Evolutionary conservation across 1,140 invertebrate species (phyloP).

Genomic region (Dendrolimus kikuchii): DNA sequence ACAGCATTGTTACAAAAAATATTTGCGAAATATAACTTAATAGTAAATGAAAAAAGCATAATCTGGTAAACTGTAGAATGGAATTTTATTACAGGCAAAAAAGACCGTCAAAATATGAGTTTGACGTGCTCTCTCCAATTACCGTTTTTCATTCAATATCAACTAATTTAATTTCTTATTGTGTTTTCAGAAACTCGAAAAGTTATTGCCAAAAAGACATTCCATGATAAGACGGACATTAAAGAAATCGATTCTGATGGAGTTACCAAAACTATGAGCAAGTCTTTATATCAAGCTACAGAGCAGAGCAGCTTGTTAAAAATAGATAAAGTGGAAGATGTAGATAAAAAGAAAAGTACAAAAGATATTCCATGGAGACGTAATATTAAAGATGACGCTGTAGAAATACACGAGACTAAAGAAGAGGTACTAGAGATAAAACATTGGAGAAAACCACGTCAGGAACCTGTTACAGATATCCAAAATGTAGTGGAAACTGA

Average conservation of each 20-base stretch:
- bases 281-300: slow-evolving; percentile 34
- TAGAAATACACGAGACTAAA: slow-evolving; percentile 13
- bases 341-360: slow-evolving; percentile 30
- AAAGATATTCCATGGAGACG: slow-evolving; percentile 48
- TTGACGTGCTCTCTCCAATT: too few relatives aligned
- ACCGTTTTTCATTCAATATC: background rate
- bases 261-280: slow-evolving; percentile 19
- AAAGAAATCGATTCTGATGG: slow-evolving; percentile 16
- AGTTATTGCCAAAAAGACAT: slow-evolving; percentile 21
- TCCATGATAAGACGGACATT: slow-evolving; percentile 31
- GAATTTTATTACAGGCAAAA: too few relatives aligned
- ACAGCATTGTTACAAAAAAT: too few relatives aligned
- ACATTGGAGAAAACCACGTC: slow-evolving; percentile 42
- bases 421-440: slow-evolving; percentile 28
- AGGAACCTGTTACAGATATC: slow-evolving; percentile 4
- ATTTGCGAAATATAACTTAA: too few relatives aligned
- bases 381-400: slow-evolving; percentile 14
- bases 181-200: slow-evolving; percentile 38
- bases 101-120: too few relatives aligned
- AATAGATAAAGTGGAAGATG: slow-evolving; percentile 38
- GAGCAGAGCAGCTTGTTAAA: slow-evolving; percentile 55
- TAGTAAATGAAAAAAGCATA: too few relatives aligned
- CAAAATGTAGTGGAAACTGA: slow-evolving; percentile 10
- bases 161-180: background rate
- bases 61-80: too few relatives aligned